Evolutionary conservation across 2,797 vertebrate species (phyloP).

Genomic region (Gymnoscopelus microlampas): DNA sequence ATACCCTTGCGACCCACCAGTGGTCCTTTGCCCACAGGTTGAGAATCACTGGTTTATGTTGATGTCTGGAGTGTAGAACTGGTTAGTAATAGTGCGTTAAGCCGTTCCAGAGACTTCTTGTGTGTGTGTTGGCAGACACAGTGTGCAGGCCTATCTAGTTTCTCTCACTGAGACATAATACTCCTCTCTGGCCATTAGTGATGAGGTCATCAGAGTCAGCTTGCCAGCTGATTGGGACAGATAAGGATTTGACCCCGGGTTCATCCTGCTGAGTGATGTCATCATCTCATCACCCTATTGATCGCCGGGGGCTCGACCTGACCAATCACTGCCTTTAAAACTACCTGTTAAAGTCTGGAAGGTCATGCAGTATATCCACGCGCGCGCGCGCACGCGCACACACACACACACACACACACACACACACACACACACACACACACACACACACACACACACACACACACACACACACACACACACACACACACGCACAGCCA

Average conservation of each 20-base stretch:
- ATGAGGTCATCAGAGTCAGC: constrained; percentile 45
- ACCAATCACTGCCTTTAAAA: constrained; percentile 51
- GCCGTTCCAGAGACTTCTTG: no score
- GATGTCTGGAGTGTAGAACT: no score
- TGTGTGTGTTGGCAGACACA: neutral
- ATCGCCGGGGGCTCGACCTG: constrained; percentile 31
- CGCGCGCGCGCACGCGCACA: constrained; percentile 1
- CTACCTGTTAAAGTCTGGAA: neutral
- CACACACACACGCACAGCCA: neutral
- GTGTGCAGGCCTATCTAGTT: neutral
- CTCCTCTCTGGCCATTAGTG: constrained; percentile 13
- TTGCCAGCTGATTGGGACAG: constrained; percentile 55
- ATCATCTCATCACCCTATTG: constrained; percentile 46
- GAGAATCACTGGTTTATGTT: no score
- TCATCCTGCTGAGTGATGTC: constrained; percentile 57
- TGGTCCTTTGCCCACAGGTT: no score
- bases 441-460: neutral
- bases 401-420: neutral
- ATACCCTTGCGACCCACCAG: no score
- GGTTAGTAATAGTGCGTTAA: no score
- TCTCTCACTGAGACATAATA: constrained; percentile 4
- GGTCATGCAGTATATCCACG: no score
- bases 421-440: constrained; percentile 8
- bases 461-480: neutral
- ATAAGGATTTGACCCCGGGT: constrained; percentile 52